Conservation (phyloP, 1,140 invertebrate species). For the Drosophila tristis region DNA sequence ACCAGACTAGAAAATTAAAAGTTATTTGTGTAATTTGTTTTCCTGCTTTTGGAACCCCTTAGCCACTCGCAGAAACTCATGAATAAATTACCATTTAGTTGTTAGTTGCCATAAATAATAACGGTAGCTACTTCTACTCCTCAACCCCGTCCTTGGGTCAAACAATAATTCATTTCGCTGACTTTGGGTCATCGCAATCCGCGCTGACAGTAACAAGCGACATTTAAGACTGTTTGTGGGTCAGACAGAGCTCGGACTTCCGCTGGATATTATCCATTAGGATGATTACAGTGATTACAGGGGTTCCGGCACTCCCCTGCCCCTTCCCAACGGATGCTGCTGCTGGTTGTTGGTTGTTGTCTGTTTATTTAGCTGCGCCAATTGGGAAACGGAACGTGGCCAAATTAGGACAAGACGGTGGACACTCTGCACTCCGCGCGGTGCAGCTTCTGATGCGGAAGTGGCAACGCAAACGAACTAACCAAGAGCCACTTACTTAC, state of each 20-base stretch:
- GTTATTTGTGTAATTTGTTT: too few species aligned
- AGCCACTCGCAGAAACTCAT: too few species aligned
- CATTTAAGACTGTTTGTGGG: conserved; percentile 19
- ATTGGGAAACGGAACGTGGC: conserved; percentile 70
- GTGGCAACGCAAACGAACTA: conserved; percentile 77
- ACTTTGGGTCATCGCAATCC: conserved; percentile 29
- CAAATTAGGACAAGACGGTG: conserved; percentile 64
- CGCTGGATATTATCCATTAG: conserved; percentile 47
- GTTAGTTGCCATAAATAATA: too few species aligned
- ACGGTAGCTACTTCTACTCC: too few species aligned
- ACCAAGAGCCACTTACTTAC: conserved; percentile 81
- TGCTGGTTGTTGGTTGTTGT: conserved; percentile 29
- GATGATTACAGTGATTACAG: conserved; percentile 51
- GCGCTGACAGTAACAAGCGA: conserved; percentile 40
- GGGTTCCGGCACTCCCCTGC: conserved; percentile 6
- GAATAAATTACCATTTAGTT: too few species aligned
- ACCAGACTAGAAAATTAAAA: too few species aligned
- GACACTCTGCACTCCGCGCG: conserved; percentile 34
- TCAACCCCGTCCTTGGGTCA: neutral
- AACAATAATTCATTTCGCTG: conserved; percentile 25
- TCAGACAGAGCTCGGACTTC: conserved; percentile 32
- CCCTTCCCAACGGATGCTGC: neutral
- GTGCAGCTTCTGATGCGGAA: conserved; percentile 53
- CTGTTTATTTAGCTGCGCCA: conserved; percentile 62
- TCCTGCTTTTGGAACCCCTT: too few species aligned